Base-by-base conservation (phyloP, 2,888 invertebrate genomes). In the Laothoe populi region DNA sequence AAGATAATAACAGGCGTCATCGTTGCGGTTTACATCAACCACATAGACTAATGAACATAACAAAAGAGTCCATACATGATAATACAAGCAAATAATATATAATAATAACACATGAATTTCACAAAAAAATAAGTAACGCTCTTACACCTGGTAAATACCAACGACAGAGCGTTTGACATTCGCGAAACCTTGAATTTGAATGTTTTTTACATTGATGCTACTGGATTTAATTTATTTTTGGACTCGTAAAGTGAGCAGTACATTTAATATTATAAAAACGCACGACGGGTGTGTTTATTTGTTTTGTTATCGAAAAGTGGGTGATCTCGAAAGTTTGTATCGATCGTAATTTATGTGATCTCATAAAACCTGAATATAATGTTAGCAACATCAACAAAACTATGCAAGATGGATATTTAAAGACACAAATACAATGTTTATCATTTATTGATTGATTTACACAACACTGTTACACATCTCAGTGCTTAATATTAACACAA, bases 151-250 rank as follows among this genome's bases (percentile, higher is more conserved):
- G 59, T 62, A 63, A 63, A 68, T 66, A 64, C 62, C 67, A 63
- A 65, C 53, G 49, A 42, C 26, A 62, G 61, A 62, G 59, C 48
- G 59, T 66, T 66, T 64, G 62, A 66, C 66, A 68, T 68, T 66
- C 61, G 64, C 57, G 62, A 64, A 59, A 58, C 58, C 63, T 60
- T 61, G 60, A 26, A 40, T 26, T 42, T 61, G 19, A 26, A 61
- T 61, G 63, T 63, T 61, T 64, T 63, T 57, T 48, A 57, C 57
- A 58, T 48, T 66, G 60, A 61, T 62, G 60, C 61, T 5, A 61
- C 60, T 26, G 49, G 26, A 61, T 38, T 8, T 40, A 26, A 53
- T 42, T 42, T 53, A 53, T 42, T 40, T 38, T 58, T 40, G 23
- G 38, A 40, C 0, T 24, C 42, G 8, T 58, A 58, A 58, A 57